Percentiles rank a stretch among this genome's conserved stretches.
These are phyloP conservation scores for Argyrosomus japonicus DNA, from an alignment of 2,113 vertebrate genomes.

Conservation along the genomic window DNA sequence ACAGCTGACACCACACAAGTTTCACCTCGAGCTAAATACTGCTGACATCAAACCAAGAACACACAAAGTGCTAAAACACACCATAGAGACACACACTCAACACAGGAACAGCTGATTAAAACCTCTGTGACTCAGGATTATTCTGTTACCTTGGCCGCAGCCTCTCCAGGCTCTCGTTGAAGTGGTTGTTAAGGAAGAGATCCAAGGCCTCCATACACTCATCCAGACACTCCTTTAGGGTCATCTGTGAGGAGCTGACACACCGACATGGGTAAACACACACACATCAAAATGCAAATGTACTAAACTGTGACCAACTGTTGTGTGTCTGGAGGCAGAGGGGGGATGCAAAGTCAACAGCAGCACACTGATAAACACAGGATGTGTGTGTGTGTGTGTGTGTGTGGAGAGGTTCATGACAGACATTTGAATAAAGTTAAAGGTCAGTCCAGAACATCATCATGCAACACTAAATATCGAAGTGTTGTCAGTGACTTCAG, in stretches of 20 bases:
- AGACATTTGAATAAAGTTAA: not conserved
- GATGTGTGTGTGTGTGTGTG: not conserved
- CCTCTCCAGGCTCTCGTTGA: conserved; percentile 85
- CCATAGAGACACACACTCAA: too few species aligned
- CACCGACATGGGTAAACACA: not conserved
- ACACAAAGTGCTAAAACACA: not conserved
- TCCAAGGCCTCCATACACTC: conserved; percentile 88
- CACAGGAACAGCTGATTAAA: not conserved
- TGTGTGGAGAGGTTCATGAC: not conserved
- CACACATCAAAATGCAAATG: conserved; percentile 2
- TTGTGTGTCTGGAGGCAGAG: not conserved
- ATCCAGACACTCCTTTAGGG: conserved; percentile 79
- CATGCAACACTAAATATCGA: too few species aligned
- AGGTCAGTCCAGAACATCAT: too few species aligned
- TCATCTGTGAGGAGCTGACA: conserved; percentile 72
- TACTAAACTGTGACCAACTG: not conserved
- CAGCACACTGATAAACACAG: not conserved
- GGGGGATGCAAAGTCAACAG: not conserved
- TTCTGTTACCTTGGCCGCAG: conserved; percentile 82
- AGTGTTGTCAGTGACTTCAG: not conserved
- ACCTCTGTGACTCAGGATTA: not conserved
- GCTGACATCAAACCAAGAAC: conserved; percentile 38
- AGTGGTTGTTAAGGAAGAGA: conserved; percentile 88
- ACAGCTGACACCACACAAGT: not conserved
- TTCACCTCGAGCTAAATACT: not conserved